Base-by-base conservation (phyloP, 2,113 vertebrate genomes). In the Baryphthengus martii region DNA sequence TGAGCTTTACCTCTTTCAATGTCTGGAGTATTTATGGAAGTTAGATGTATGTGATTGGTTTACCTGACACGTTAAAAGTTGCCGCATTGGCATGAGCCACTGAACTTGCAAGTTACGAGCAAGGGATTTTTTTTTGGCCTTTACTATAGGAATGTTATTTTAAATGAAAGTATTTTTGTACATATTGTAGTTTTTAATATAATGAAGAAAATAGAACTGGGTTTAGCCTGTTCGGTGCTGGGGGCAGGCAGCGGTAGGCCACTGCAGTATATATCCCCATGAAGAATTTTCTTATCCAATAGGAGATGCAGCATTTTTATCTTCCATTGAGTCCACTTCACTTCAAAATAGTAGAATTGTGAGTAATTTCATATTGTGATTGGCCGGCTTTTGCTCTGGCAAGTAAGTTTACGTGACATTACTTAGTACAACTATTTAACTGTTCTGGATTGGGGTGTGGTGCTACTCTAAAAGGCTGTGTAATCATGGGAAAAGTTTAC, bases 191-290 rank as follows among this genome's bases (percentile, higher is more conserved):
- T 15, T 85, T 79, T 72, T 6, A 76, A n/a, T 63, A 13, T 11
- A 63, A 24, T 25, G 35, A 20, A 9, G 4, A 61, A 68, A 68
- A 42, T 5, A 1, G 1, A 55, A 11, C 23, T 71, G 6, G 13
- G 25, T 33, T 49, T 40, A 45, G 35, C 26, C 31, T 21, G 25
- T 67, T 68, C 8, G 20, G 23, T 3, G 1, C 17, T 42, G 49
- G n/a, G 37, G 66, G 10, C 42, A 67, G 70, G 55, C 40, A 67
- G 45, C 14, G 55, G 11, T 45, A 42, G 44, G 49, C 19, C 14
- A 11, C 42, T 71, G 52, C 26, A 10, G 4, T 52, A 2, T 55
- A 2, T 33, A 44, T 47, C 12, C 63, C 26, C 20, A 0, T 24
- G 23, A 73, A 56, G 26, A 68, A 37, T 33, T 75, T 58, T 58